Evolutionary conservation across 2,797 vertebrate species (phyloP).

Genomic region (Darevskia nairensis): DNA sequence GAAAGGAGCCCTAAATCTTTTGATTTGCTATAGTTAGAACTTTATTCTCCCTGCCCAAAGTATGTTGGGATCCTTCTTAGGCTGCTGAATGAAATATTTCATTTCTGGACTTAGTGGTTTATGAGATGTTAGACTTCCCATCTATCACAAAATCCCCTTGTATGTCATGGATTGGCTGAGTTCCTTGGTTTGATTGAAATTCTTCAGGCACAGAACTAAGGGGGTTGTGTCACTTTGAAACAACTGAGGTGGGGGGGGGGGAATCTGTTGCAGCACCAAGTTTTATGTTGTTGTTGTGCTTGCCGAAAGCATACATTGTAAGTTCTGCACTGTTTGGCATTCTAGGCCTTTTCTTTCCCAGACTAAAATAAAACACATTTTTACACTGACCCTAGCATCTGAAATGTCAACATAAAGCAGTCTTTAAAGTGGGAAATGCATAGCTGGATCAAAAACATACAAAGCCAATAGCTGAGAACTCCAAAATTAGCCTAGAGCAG

Average conservation of each 20-base stretch:
- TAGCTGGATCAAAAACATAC: not conserved
- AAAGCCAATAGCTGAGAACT: not conserved
- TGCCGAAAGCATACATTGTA: constrained; percentile 8
- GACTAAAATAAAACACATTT: constrained; percentile 2
- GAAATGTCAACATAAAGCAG: constrained; percentile 13
- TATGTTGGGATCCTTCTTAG: not conserved
- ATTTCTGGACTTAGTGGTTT: constrained; percentile 23
- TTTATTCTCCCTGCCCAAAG: not conserved
- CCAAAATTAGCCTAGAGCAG: not conserved
- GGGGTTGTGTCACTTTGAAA: not conserved
- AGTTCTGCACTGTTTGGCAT: not conserved
- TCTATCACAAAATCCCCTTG: constrained; percentile 11
- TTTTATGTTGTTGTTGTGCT: not conserved
- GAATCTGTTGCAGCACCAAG: constrained; percentile 20
- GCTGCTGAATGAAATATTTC: constrained; percentile 25
- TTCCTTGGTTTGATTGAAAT: constrained; percentile 23
- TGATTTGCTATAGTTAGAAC: constrained; percentile 22
- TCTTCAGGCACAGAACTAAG: not conserved
- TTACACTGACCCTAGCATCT: not conserved
- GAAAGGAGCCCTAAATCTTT: constrained; percentile 20
- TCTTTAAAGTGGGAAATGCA: not conserved
- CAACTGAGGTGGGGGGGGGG: not conserved
- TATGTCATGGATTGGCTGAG: constrained; percentile 14
- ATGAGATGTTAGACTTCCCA: constrained; percentile 29
- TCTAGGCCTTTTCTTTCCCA: not conserved